Evolutionary conservation across 2,113 vertebrate genomes (phyloP).

Genomic region (Diphyllodes magnificus): DNA sequence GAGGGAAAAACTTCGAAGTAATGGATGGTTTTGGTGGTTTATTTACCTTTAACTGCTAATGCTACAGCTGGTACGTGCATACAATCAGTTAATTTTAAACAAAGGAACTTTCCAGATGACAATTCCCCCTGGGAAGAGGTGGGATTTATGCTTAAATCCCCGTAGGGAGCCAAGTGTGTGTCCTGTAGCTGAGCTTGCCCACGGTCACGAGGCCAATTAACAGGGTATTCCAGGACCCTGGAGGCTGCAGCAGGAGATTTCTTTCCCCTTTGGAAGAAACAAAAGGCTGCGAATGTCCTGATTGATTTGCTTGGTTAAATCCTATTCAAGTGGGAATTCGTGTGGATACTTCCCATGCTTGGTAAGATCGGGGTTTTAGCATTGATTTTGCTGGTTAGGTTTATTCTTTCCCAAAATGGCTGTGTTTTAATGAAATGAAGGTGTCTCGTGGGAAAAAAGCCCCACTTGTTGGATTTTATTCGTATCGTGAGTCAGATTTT

Average conservation of each 20-base stretch:
- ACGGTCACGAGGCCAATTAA: rapidly evolving
- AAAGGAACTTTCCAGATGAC: background rate
- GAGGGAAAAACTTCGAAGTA: background rate
- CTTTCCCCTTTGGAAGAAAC: background rate
- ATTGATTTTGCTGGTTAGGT: background rate
- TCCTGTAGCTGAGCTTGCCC: background rate
- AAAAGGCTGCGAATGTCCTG: background rate
- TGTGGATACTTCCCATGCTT: background rate
- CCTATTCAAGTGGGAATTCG: background rate
- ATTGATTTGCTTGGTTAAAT: background rate
- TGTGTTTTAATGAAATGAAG: background rate
- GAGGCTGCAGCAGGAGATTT: background rate
- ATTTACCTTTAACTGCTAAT: background rate
- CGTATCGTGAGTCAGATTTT: background rate
- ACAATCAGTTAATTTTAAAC: background rate
- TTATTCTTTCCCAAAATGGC: background rate
- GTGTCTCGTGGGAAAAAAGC: background rate
- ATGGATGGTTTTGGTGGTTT: background rate
- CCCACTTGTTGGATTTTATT: background rate
- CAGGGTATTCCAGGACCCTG: background rate
- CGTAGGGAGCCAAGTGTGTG: background rate
- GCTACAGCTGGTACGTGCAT: background rate
- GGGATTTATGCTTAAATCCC: background rate
- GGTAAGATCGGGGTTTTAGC: background rate
- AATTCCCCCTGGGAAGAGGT: background rate